Percentiles rank a stretch among this genome's conserved stretches.
phyloP scores from a whole-genome alignment of 2,888 invertebrate species.

The Didymodactylos carnosus region DNA sequence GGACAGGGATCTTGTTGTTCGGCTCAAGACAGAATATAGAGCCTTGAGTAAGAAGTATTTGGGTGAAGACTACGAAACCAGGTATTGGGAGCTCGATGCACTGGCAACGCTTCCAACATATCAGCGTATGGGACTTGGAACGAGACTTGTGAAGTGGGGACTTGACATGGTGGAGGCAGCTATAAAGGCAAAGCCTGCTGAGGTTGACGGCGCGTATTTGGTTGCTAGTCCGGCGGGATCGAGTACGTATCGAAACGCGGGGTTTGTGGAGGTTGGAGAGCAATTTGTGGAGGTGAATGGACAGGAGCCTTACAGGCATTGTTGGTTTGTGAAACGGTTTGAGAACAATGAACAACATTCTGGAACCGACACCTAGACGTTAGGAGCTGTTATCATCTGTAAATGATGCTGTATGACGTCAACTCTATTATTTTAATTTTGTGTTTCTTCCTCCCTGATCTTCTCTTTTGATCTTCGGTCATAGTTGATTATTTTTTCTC shows the following conservation, averaged over 20 bases:
- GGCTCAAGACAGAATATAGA: neutral
- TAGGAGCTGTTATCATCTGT: neutral
- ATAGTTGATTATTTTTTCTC: too few relatives aligned
- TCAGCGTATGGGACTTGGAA: neutral
- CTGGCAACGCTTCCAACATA: neutral
- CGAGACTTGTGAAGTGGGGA: neutral
- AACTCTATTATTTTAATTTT: too few relatives aligned
- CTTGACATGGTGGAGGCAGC: neutral
- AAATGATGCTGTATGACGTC: too few relatives aligned
- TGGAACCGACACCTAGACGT: neutral
- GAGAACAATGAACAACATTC: neutral
- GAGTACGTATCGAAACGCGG: neutral
- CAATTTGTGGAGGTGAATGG: neutral
- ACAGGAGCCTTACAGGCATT: neutral
- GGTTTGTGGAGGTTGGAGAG: neutral
- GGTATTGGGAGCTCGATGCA: neutral
- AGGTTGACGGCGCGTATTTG: neutral
- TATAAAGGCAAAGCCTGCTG: neutral
- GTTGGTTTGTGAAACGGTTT: neutral
- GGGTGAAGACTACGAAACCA: neutral
- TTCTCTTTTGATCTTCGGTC: too few relatives aligned
- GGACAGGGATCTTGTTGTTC: neutral
- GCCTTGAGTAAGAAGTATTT: neutral
- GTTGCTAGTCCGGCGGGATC: neutral
- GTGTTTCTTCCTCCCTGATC: too few relatives aligned